Conservation (phyloP, 2,888 invertebrate genomes). For the Apamea epomidion region DNA sequence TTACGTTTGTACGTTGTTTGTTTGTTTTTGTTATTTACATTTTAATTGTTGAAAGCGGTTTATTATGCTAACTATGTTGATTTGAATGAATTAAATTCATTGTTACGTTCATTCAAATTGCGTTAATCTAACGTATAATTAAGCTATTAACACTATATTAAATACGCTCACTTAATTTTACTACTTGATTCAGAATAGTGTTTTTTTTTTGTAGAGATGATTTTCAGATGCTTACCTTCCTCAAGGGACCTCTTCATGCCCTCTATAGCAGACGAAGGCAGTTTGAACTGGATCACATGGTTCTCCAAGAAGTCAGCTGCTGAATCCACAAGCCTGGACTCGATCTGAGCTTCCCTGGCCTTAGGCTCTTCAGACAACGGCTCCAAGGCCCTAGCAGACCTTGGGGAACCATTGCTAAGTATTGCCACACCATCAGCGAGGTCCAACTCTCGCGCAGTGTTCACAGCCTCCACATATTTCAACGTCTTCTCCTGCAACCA, state of each 20-base stretch:
- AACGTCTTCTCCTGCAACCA: conserved; percentile 93
- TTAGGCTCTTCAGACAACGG: conserved; percentile 93
- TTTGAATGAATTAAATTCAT: conserved; percentile 20
- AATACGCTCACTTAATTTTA: conserved; percentile 36
- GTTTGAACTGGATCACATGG: conserved; percentile 95
- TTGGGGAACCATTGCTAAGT: conserved; percentile 87
- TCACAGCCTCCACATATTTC: conserved; percentile 92
- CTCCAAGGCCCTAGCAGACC: conserved; percentile 91
- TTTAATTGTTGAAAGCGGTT: conserved; percentile 7
- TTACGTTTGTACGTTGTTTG: not conserved
- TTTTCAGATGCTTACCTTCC: conserved; percentile 91
- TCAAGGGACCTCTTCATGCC: conserved; percentile 95
- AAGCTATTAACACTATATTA: conserved; percentile 36
- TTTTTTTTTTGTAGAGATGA: not conserved
- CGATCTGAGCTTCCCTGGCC: conserved; percentile 93
- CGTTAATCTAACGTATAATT: conserved; percentile 38
- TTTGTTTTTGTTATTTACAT: not conserved
- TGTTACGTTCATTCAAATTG: conserved; percentile 26
- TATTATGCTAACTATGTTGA: conserved; percentile 24
- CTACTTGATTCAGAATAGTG: conserved; percentile 9
- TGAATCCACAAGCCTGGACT: conserved; percentile 93
- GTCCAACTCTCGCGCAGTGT: conserved; percentile 90
- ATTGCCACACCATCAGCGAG: conserved; percentile 91
- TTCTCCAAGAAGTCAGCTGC: conserved; percentile 94
- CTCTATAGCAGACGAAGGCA: conserved; percentile 93